These are phyloP conservation scores for Epistrophella euchroma DNA, from an alignment of 2,888 invertebrate species.

Conservation along the genomic window DNA sequence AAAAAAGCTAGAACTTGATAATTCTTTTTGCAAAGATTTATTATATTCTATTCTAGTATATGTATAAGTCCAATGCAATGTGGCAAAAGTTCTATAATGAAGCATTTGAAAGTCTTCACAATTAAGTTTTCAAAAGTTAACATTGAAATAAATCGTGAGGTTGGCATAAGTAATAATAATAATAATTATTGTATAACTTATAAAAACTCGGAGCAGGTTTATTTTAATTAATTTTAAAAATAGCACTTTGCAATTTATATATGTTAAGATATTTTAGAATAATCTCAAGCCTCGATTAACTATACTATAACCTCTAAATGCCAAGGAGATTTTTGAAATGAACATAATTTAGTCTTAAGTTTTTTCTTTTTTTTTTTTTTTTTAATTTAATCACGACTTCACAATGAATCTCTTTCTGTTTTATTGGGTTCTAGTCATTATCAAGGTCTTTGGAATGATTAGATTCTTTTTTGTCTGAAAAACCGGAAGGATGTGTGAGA, in stretches of 20 bases:
- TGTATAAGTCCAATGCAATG: constrained; percentile 9
- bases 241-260: constrained; percentile 24
- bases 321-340: constrained; percentile 21
- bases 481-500: not conserved
- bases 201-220: not conserved
- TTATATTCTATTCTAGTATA: not conserved
- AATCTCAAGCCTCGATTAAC: constrained; percentile 9
- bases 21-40: not conserved
- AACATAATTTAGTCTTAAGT: constrained; percentile 9
- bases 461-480: not conserved
- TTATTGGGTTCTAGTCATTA: not conserved
- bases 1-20: not conserved
- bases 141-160: constrained; percentile 35
- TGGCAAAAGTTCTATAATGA: constrained; percentile 35
- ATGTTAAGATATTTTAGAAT: constrained; percentile 18
- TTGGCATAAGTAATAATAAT: constrained; percentile 18
- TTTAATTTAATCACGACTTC: constrained; percentile 38
- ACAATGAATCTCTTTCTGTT: not conserved
- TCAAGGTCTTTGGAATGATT: constrained; percentile 1
- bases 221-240: constrained; percentile 17
- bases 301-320: constrained; percentile 34
- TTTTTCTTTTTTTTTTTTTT: too few species aligned
- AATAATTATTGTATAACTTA: not conserved
- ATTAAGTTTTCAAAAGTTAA: constrained; percentile 5
- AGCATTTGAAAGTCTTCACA: constrained; percentile 29